Conservation (phyloP, 2,113 vertebrate genomes). For the Balaeniceps rex region DNA sequence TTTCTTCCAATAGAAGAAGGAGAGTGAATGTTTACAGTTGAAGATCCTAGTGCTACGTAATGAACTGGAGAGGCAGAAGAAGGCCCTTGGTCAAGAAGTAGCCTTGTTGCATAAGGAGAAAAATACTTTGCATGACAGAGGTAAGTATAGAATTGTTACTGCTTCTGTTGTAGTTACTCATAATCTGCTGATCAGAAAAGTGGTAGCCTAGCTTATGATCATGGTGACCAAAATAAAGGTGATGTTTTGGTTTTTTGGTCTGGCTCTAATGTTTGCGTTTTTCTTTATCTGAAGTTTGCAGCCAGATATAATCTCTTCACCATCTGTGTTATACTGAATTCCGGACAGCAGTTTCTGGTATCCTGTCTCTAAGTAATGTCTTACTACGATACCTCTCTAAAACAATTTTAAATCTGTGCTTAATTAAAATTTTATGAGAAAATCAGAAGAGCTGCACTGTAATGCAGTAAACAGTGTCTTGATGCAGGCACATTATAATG, state of each 20-base stretch:
- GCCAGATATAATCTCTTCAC: neutral
- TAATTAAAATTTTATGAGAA: neutral
- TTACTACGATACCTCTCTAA: neutral
- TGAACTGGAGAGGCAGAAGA: conserved; percentile 92
- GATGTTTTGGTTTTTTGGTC: neutral
- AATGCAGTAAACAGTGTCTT: neutral
- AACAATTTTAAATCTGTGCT: neutral
- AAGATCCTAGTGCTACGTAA: conserved; percentile 89
- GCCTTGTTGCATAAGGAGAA: conserved; percentile 86
- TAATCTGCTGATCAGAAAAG: too few species aligned
- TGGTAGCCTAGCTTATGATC: neutral
- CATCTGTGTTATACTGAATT: neutral
- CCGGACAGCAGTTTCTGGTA: neutral
- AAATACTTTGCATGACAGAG: conserved; percentile 81
- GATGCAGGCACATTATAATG: neutral
- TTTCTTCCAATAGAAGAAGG: conserved; percentile 84
- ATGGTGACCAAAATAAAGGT: neutral
- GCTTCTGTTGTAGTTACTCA: neutral
- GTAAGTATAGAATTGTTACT: conserved; percentile 50
- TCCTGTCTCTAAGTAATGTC: neutral
- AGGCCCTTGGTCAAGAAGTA: conserved; percentile 83
- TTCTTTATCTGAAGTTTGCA: neutral
- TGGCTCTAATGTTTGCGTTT: neutral
- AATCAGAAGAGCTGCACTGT: neutral
- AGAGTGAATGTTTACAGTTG: conserved; percentile 92